phyloP scores from a whole-genome alignment of 2,113 vertebrate species.

The Raja brachyura region DNA sequence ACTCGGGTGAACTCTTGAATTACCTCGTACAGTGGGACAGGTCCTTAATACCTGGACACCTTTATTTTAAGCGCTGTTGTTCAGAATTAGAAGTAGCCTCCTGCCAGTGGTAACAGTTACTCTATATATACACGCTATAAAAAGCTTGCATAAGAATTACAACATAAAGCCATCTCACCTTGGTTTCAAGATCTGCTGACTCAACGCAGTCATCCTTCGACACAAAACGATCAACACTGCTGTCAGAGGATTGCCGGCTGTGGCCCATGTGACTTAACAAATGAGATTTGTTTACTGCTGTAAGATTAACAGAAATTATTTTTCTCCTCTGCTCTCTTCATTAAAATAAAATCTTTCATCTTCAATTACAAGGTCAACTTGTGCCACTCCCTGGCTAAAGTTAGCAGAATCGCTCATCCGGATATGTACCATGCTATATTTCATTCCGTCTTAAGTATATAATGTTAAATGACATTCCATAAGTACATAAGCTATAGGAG shows the following conservation, averaged over 20 bases:
- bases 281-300: conserved; percentile 79
- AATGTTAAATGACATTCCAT: neutral
- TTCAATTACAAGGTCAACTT: conserved; percentile 5
- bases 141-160: conserved; percentile 25
- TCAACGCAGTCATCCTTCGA: conserved; percentile 76
- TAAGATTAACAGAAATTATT: conserved; percentile 38
- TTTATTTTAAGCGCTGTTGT: neutral
- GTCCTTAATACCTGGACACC: neutral
- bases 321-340: conserved; percentile 31
- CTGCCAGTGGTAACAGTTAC: neutral
- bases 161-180: conserved; percentile 59
- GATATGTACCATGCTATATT: neutral
- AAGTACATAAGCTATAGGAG: too few relatives aligned
- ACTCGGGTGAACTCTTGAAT: too few relatives aligned
- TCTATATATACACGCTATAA: conserved; percentile 2
- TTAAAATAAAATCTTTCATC: neutral
- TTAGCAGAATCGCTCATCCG: neutral
- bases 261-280: conserved; percentile 70
- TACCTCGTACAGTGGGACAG: too few relatives aligned
- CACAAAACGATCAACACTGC: conserved; percentile 73
- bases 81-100: neutral
- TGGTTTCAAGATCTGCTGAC: conserved; percentile 67
- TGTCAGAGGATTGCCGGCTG: conserved; percentile 79
- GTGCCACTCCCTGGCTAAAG: neutral
- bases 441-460: neutral